A percentile compares a stretch with the other conserved stretches of the same genome.
phyloP scores from a whole-genome alignment of 2,113 vertebrate species.

The Grammomys dolichurus region DNA sequence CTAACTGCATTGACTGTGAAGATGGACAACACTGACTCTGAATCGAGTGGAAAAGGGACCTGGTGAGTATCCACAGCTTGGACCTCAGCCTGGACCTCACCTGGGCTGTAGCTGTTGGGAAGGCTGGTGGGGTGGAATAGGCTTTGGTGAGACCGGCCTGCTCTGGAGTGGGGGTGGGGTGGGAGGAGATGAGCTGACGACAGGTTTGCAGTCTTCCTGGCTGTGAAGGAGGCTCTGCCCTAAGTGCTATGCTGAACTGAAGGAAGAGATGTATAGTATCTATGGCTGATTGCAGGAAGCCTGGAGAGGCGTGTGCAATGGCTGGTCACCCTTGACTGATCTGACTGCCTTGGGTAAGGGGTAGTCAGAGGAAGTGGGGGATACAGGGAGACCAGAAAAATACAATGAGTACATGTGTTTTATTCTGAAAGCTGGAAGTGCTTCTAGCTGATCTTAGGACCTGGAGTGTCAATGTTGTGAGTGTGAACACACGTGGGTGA shows the following conservation, averaged over 20 bases:
- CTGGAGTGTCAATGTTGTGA: background rate
- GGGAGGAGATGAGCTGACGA: background rate
- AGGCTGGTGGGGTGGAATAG: background rate
- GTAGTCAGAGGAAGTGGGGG: background rate
- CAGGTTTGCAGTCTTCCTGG: background rate
- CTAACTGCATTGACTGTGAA: background rate
- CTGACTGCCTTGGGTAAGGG: background rate
- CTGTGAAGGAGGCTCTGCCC: background rate
- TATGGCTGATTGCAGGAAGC: background rate
- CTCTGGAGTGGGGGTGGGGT: background rate
- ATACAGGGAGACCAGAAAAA: background rate
- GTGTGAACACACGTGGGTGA: accelerated
- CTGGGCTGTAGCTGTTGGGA: background rate
- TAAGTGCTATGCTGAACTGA: background rate
- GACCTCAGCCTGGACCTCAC: background rate
- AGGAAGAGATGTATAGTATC: background rate
- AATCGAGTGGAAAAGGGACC: background rate
- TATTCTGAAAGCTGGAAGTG: background rate
- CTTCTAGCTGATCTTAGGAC: background rate
- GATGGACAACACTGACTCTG: background rate
- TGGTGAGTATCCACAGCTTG: background rate
- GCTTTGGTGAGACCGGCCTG: background rate
- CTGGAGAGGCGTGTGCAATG: background rate
- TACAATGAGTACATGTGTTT: accelerated
- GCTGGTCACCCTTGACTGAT: background rate